Conservation (phyloP, 2,888 invertebrate species). For the Phalangium opilio region DNA sequence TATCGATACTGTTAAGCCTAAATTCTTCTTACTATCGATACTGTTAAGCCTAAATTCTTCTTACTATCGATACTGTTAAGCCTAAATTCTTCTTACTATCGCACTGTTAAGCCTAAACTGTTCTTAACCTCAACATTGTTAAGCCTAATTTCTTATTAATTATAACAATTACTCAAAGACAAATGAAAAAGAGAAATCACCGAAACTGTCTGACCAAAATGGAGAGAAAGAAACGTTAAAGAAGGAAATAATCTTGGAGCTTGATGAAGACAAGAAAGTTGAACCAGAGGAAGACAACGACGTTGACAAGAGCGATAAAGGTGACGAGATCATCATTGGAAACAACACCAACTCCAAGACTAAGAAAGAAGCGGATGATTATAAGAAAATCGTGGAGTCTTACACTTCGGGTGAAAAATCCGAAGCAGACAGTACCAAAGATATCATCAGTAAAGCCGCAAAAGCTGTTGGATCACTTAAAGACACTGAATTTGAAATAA, state of each 20-base stretch:
- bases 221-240: conserved; percentile 1
- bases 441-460: conserved; percentile 70
- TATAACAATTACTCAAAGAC: conserved; percentile 5
- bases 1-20: too few species aligned
- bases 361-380: conserved; percentile 50
- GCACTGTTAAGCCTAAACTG: conserved; percentile 27
- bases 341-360: neutral
- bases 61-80: too few species aligned
- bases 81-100: too few species aligned
- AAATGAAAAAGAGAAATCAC: conserved; percentile 2
- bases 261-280: conserved; percentile 4
- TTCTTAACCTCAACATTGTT: conserved; percentile 3
- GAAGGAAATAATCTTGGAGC: conserved; percentile 1
- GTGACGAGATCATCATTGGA: conserved; percentile 5
- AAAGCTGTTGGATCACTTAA: conserved; percentile 82
- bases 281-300: conserved; percentile 8
- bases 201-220: conserved; percentile 1
- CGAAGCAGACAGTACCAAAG: conserved; percentile 69
- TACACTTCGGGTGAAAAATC: conserved; percentile 66
- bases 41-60: too few species aligned
- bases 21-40: too few species aligned
- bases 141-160: conserved; percentile 1
- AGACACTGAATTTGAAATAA: conserved; percentile 88
- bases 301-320: conserved; percentile 12
- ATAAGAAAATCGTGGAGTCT: conserved; percentile 79